phyloP scores from a whole-genome alignment of 2,888 invertebrate species.

The Protodeltote pygarga region DNA sequence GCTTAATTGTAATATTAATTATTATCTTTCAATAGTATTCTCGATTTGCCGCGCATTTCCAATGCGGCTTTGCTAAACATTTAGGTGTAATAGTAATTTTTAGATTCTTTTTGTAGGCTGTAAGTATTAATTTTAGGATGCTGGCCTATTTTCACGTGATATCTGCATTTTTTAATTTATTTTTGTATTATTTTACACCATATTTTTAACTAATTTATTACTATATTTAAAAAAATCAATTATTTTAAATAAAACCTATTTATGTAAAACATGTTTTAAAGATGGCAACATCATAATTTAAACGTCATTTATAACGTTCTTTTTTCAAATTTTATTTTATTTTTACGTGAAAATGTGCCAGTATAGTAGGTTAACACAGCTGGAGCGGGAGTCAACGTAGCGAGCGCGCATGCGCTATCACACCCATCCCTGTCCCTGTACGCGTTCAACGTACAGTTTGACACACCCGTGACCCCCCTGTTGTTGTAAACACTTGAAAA shows the following conservation, averaged over 20 bases:
- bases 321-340: not conserved
- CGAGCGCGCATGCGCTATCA: conserved; percentile 48
- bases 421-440: conserved; percentile 33
- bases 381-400: conserved; percentile 79
- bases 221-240: no score
- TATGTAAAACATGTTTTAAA: not conserved
- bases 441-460: conserved; percentile 4
- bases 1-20: conserved; percentile 42
- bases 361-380: conserved; percentile 65
- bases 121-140: conserved; percentile 57
- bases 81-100: conserved; percentile 50
- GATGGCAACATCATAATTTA: not conserved
- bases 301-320: not conserved
- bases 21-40: conserved; percentile 47
- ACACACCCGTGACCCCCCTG: conserved; percentile 28
- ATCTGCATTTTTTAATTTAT: conserved; percentile 6
- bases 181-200: not conserved
- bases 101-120: conserved; percentile 55
- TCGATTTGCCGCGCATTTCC: conserved; percentile 40
- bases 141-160: conserved; percentile 61
- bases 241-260: not conserved
- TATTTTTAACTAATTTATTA: no score
- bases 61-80: conserved; percentile 47
- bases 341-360: conserved; percentile 57
- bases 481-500: conserved; percentile 37